Evolutionary conservation across 2,113 vertebrate species (phyloP).

Genomic region (Gnathochromis pfefferi): DNA sequence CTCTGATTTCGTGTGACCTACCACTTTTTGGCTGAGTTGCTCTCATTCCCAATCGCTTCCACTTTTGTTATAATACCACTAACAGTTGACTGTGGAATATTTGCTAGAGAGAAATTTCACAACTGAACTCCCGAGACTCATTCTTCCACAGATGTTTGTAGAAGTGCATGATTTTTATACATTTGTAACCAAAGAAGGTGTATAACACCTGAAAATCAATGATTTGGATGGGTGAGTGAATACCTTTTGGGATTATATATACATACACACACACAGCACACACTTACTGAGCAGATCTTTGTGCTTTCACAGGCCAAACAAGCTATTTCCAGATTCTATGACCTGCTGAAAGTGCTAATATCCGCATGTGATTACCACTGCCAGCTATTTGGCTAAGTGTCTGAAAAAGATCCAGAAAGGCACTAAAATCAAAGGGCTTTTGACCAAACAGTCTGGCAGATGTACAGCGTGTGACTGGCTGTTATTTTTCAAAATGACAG

Average conservation of each 20-base stretch:
- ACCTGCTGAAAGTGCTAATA: not conserved
- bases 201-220: not conserved
- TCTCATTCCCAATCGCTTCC: not conserved
- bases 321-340: not conserved
- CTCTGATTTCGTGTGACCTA: not conserved
- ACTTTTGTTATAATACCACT: not conserved
- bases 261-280: not conserved
- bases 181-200: not conserved
- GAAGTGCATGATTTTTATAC: not conserved
- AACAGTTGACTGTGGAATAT: not conserved
- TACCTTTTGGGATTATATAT: not conserved
- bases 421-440: not conserved
- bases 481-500: conserved; percentile 36
- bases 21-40: not conserved
- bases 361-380: not conserved
- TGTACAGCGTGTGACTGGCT: not conserved
- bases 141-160: not conserved
- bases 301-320: not conserved
- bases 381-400: not conserved
- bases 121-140: not conserved
- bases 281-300: not conserved
- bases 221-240: not conserved
- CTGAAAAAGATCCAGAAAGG: not conserved
- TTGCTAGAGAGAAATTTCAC: not conserved
- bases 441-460: not conserved